A percentile compares a stretch with the other conserved stretches of the same genome.
Evolutionary conservation across 2,888 invertebrate genomes (phyloP).

Genomic region (Penaeus monodon): DNA sequence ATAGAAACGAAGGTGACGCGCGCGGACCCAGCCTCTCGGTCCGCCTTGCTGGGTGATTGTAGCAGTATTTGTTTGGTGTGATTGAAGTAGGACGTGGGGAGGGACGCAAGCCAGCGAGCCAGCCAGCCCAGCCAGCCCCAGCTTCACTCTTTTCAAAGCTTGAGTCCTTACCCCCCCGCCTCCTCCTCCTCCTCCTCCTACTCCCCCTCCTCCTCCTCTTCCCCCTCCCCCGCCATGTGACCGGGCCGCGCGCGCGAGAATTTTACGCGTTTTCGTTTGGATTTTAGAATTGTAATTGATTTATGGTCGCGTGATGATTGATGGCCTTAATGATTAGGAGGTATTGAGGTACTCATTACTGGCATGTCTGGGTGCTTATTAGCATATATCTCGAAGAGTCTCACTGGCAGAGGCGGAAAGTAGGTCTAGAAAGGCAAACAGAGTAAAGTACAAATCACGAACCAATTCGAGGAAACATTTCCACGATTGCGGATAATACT

Average conservation of each 20-base stretch:
- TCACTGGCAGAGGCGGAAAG: background rate
- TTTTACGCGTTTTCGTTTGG: constrained; percentile 63
- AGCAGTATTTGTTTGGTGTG: constrained; percentile 61
- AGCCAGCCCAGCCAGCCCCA: constrained; percentile 39
- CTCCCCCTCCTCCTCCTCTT: constrained; percentile 4
- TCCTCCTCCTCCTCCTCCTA: constrained; percentile 11
- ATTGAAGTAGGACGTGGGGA: constrained; percentile 56
- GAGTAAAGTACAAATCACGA: constrained; percentile 47
- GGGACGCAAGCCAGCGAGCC: constrained; percentile 54
- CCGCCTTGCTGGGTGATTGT: constrained; percentile 59
- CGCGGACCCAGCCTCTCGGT: constrained; percentile 29
- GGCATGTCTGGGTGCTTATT: background rate
- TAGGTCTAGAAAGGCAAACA: constrained; percentile 8
- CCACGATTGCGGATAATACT: constrained; percentile 63
- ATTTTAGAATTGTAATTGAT: constrained; percentile 64
- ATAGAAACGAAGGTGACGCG: constrained; percentile 32
- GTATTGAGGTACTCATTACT: constrained; percentile 13
- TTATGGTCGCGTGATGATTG: constrained; percentile 57
- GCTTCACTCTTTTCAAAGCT: constrained; percentile 61
- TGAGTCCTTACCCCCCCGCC: constrained; percentile 47
- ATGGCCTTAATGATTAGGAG: constrained; percentile 51
- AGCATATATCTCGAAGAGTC: background rate
- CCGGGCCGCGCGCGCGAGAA: constrained; percentile 61
- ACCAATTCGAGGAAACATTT: constrained; percentile 60
- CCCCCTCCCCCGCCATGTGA: constrained; percentile 56